Base-by-base conservation (phyloP, 1,140 invertebrate species). In the Panonychus citri region DNA sequence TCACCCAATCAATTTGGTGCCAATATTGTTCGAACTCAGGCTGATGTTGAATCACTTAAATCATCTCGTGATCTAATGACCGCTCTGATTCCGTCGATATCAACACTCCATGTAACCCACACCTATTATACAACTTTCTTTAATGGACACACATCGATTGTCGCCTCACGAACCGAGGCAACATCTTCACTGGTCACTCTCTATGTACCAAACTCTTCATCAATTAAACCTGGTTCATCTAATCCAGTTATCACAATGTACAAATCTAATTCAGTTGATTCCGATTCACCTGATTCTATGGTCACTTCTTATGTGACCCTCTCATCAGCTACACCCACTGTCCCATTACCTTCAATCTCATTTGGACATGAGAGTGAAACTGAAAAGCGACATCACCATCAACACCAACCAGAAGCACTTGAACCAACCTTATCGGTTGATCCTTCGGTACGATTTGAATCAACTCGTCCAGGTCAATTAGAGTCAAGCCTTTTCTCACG, bases 121-220 rank as follows among this genome's bases (percentile, higher is more conserved):
- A 65, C 64, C 3, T 65, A 61, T 51, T 65, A 60, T 27, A 65
- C 64, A 13, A 65, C 64, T 13, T 40, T 62, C 12, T 63, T 64
- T 27, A 58, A 54, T n/a, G 63, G 59, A 28, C 57, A 57, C 2
- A 61, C 52, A 21, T 59, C 60, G 19, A 56, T 58, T 24, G 34
- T 64, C 15, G 55, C 56, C 8, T 61, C 55, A 51, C 46, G 62
- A 15, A 59, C 64, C 53, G 60, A 61, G 40, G 52, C 59, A 51
- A 57, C 60, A 5, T 60, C 61, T 10, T 63, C 62, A 34, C 58
- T 62, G 28, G 55, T 64, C 13, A 64, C 63, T 24, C 50, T 63
- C 3, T 64, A 34, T 12, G n/a, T 26, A 19, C 19, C 51, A 0
- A 34, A 10, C 3, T 24, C 42, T 13, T 24, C 28, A 46, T 21